Conservation (phyloP, 2,797 vertebrate species). For the Sebastes elongatus region DNA sequence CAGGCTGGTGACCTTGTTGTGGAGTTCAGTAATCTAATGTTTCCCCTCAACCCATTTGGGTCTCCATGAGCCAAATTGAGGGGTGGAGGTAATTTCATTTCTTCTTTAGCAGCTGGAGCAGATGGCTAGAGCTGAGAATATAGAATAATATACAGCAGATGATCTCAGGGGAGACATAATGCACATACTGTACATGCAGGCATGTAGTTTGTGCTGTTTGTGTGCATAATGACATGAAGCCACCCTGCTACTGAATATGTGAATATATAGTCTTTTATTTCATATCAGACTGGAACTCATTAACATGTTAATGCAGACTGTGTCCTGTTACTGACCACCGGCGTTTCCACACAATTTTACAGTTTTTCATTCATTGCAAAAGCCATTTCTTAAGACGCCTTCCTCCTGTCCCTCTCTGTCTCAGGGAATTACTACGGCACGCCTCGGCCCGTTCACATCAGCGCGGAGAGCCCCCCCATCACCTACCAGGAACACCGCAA, state of each 20-base stretch:
- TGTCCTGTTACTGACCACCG: background rate
- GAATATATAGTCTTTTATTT: constrained; percentile 18
- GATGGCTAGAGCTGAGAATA: constrained; percentile 38
- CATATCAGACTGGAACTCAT: background rate
- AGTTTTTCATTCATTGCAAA: background rate
- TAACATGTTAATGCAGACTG: background rate
- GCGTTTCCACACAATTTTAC: background rate
- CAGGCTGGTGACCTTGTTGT: constrained; percentile 64
- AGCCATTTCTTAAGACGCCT: background rate
- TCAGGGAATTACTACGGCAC: constrained; percentile 86
- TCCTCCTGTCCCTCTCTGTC: background rate
- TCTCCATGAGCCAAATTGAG: constrained; percentile 44
- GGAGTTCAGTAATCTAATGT: constrained; percentile 68
- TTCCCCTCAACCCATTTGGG: constrained; percentile 54
- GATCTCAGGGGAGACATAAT: constrained; percentile 40
- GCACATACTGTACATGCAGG: background rate
- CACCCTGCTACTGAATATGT: constrained; percentile 8
- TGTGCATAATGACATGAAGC: background rate
- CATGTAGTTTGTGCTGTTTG: background rate
- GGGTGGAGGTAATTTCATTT: constrained; percentile 63
- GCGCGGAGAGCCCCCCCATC: constrained; percentile 83
- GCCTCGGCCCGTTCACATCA: constrained; percentile 83
- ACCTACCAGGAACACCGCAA: constrained; percentile 85
- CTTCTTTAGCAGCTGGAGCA: constrained; percentile 55
- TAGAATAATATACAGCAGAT: constrained; percentile 13